phyloP scores from a whole-genome alignment of 2,888 invertebrate species.

The Colostygia pectinataria region DNA sequence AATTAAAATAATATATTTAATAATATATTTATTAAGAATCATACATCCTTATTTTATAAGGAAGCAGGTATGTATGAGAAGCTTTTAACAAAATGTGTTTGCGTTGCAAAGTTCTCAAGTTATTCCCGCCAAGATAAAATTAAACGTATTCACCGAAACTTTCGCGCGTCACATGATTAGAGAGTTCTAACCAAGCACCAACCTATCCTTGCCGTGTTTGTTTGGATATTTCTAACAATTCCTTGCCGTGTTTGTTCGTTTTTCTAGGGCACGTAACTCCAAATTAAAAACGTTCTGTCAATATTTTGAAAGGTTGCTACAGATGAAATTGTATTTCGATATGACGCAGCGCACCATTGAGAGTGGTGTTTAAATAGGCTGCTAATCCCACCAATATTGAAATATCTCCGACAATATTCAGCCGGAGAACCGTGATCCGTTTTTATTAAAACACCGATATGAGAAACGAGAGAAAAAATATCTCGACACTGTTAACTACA shows the following conservation, averaged over 20 bases:
- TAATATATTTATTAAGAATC: neutral
- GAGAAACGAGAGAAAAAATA: conserved; percentile 60
- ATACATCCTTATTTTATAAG: neutral
- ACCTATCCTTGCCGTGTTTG: conserved; percentile 22
- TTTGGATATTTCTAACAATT: conserved; percentile 32
- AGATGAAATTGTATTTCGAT: conserved; percentile 77
- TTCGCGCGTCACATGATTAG: conserved; percentile 23
- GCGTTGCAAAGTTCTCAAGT: conserved; percentile 19
- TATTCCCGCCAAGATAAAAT: conserved; percentile 22
- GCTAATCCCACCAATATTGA: conserved; percentile 82
- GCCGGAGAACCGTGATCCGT: conserved; percentile 71
- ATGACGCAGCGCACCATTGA: conserved; percentile 69
- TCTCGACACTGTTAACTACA: conserved; percentile 27
- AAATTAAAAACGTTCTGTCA: conserved; percentile 75
- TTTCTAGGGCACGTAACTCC: conserved; percentile 41
- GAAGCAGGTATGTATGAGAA: neutral
- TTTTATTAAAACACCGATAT: conserved; percentile 79
- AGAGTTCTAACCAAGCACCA: conserved; percentile 16
- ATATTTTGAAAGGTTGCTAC: conserved; percentile 70
- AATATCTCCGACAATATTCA: conserved; percentile 81
- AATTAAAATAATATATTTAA: no score
- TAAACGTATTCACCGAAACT: conserved; percentile 26
- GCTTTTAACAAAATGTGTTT: conserved; percentile 17
- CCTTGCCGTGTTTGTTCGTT: conserved; percentile 34
- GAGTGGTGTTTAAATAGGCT: conserved; percentile 78